phyloP scores from a whole-genome alignment of 2,113 vertebrate species.

The Aramus guarauna region DNA sequence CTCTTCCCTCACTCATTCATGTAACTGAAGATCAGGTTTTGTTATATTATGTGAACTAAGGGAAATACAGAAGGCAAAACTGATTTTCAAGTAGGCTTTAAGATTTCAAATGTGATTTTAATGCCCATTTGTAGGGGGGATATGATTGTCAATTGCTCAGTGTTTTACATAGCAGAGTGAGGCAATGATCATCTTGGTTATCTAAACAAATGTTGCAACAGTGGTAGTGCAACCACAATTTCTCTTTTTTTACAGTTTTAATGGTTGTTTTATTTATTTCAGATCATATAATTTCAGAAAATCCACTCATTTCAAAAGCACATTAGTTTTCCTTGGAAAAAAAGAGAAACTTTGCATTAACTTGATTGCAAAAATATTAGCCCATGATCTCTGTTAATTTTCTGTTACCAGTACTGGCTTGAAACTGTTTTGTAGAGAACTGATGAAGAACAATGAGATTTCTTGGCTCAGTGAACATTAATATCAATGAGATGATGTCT shows the following conservation, averaged over 20 bases:
- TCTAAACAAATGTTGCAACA: background rate
- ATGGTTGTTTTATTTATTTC: background rate
- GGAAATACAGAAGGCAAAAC: background rate
- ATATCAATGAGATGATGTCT: background rate
- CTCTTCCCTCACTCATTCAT: background rate
- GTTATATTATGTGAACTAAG: background rate
- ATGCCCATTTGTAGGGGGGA: background rate
- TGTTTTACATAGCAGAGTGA: background rate
- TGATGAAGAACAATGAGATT: background rate
- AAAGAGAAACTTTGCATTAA: background rate
- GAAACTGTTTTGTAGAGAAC: background rate
- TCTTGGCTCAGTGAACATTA: background rate
- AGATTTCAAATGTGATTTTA: background rate
- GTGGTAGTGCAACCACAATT: rapidly evolving
- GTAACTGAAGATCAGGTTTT: background rate
- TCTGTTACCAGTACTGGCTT: background rate
- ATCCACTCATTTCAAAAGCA: background rate
- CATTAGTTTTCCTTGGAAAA: background rate
- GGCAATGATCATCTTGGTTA: background rate
- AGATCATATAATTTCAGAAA: background rate
- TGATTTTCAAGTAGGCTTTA: background rate
- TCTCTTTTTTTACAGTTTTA: background rate
- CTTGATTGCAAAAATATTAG: background rate
- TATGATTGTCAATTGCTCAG: background rate
- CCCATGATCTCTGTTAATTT: background rate